Base-by-base conservation (phyloP, 2,113 vertebrate genomes). In the Pangasianodon hypophthalmus region DNA sequence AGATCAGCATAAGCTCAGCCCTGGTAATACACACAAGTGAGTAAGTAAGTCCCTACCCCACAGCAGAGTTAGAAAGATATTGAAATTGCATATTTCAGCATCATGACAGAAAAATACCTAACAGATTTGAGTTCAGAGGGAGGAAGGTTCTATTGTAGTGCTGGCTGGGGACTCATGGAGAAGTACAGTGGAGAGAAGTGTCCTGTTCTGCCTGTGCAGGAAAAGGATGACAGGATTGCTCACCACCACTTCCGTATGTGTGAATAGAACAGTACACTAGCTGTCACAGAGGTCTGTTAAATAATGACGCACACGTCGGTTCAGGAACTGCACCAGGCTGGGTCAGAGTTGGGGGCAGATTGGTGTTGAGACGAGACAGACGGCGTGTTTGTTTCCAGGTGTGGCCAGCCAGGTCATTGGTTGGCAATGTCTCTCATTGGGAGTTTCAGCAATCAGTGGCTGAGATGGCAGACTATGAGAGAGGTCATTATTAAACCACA, bases 371-470 rank as follows among this genome's bases (percentile, higher is more conserved):
- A 92, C 73, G n/a, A 87, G 87, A 37, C 37, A 90, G 91, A 64
- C 58, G n/a, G 24, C 11, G 67, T 83, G 84, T 91, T 71, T 89
- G 62, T 80, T 73, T 89, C 75, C 52, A 77, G 82, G 37, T 84
- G 67, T 75, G 50, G 44, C 32, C 83, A 29, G 29, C 6, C 16
- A 24, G 91, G 87, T 69, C 60, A 86, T 48, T 48, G 50, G 37
- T 84, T 21, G 64, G 58, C 71, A 85, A 94, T 96, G 94, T 92
- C 93, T 88, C 89, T 91, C 69, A 93, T 93, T 62, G 93, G 94
- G 89, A 94, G 91, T 89, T 94, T 96, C 86, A 95, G 93, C 71
- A 60, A 90, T 86, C 94, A 89, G 87, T 95, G 95, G 95, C 90
- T 92, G 44, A 3, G 7, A 93, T 94, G 94, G 94, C 94, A 95